Percentiles rank a stretch among this genome's conserved stretches.
Evolutionary conservation across 2,888 invertebrate genomes (phyloP).

Genomic region (Allolobophora icterica): DNA sequence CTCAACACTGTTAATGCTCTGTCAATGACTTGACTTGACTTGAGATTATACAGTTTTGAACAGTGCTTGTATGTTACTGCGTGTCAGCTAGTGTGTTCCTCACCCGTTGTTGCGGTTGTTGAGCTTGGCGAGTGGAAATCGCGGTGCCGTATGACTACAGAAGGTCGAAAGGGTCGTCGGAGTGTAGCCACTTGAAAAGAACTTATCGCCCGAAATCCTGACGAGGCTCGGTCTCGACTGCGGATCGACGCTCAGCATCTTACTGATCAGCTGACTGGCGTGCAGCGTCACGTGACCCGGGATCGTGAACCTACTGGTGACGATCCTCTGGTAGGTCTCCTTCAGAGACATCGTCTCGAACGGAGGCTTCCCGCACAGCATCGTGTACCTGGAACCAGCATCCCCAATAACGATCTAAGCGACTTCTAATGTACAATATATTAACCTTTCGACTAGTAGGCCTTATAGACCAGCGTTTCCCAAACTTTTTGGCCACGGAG

Average conservation of each 20-base stretch:
- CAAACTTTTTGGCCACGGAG: too few species aligned
- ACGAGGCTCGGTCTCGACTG: conserved; percentile 80
- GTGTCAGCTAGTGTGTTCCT: background rate
- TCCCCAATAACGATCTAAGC: background rate
- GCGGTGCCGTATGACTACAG: conserved; percentile 68
- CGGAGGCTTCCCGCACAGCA: conserved; percentile 71
- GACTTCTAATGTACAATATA: background rate
- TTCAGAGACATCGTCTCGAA: conserved; percentile 71
- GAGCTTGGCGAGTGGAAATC: conserved; percentile 54
- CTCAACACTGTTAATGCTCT: too few species aligned
- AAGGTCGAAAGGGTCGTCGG: conserved; percentile 67
- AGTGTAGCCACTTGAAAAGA: conserved; percentile 68
- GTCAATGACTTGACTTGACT: too few species aligned
- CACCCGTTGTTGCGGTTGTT: conserved; percentile 11
- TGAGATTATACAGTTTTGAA: too few species aligned
- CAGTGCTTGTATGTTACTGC: too few species aligned
- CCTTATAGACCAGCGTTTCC: too few species aligned
- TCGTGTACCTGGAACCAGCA: conserved; percentile 66
- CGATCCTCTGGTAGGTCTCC: conserved; percentile 70
- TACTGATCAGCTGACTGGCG: conserved; percentile 73
- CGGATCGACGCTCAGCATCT: conserved; percentile 80
- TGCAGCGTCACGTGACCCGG: conserved; percentile 64
- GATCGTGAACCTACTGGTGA: conserved; percentile 66
- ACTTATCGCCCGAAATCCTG: conserved; percentile 77
- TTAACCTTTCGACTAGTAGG: too few species aligned